Conservation (phyloP, 2,888 invertebrate species). For the Lasioglossum marginatum region DNA sequence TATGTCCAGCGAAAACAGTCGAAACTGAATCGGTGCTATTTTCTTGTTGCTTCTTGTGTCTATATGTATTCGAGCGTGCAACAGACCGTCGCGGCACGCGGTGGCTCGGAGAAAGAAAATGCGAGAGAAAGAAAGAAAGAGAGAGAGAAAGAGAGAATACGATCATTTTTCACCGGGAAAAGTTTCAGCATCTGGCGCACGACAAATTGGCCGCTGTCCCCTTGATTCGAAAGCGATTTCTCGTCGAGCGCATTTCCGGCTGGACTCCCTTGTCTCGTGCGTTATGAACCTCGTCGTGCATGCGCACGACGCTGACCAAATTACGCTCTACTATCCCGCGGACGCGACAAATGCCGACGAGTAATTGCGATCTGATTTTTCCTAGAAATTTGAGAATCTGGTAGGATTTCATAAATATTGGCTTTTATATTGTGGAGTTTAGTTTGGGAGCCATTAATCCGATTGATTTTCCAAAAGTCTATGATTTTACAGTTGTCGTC, state of each 20-base stretch:
- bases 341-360: not conserved
- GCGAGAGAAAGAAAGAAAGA: not conserved
- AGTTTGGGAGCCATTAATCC: too few relatives aligned
- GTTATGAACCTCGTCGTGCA: constrained; percentile 29
- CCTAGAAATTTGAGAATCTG: too few relatives aligned
- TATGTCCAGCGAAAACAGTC: not conserved
- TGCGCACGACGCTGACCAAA: constrained; percentile 7
- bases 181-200: constrained; percentile 53
- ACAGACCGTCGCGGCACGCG: not conserved
- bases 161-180: constrained; percentile 56
- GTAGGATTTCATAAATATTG: too few relatives aligned
- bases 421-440: too few relatives aligned
- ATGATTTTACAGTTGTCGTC: too few relatives aligned
- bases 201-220: constrained; percentile 52
- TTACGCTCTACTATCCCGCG: not conserved
- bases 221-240: constrained; percentile 57
- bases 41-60: not conserved
- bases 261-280: constrained; percentile 17
- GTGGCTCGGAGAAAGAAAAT: not conserved
- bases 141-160: not conserved
- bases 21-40: not conserved
- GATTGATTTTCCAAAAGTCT: too few relatives aligned
- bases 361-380: too few relatives aligned
- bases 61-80: not conserved
- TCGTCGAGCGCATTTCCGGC: constrained; percentile 39